Evolutionary conservation across 1,140 invertebrate genomes (phyloP).

Genomic region (Apis cerana): DNA sequence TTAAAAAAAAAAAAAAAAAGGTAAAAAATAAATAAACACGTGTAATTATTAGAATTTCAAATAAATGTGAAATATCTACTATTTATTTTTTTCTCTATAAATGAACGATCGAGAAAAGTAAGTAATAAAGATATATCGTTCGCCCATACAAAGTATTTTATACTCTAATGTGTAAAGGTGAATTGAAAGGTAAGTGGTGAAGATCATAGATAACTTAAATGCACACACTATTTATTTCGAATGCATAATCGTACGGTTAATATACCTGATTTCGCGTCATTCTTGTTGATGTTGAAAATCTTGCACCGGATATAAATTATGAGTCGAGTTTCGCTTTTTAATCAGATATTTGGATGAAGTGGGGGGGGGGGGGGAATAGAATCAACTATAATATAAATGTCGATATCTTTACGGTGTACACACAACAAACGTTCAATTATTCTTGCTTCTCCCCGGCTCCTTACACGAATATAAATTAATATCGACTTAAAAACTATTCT

Average conservation of each 20-base stretch:
- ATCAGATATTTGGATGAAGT: constrained; percentile 67
- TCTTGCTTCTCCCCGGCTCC: constrained; percentile 67
- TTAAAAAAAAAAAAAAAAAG: neutral
- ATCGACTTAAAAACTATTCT: constrained; percentile 77
- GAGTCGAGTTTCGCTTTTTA: constrained; percentile 65
- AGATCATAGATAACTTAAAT: constrained; percentile 59
- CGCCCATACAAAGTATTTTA: neutral
- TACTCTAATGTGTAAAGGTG: no score
- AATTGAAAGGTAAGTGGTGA: constrained; percentile 26
- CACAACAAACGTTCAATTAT: constrained; percentile 77
- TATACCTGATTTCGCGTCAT: constrained; percentile 72
- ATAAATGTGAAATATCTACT: neutral
- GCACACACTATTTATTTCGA: constrained; percentile 80
- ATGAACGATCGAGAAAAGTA: no score
- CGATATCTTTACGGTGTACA: constrained; percentile 75
- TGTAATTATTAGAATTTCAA: neutral
- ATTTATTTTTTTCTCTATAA: neutral
- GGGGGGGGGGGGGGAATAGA: constrained; percentile 47
- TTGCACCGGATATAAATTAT: constrained; percentile 76
- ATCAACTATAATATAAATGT: constrained; percentile 75
- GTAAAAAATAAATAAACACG: neutral
- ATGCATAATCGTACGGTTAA: constrained; percentile 79
- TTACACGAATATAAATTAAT: constrained; percentile 80
- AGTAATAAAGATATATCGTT: neutral
- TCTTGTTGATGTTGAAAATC: constrained; percentile 53